Evolutionary conservation across 2,113 vertebrate genomes (phyloP).

Genomic region (Pungitius pungitius): DNA sequence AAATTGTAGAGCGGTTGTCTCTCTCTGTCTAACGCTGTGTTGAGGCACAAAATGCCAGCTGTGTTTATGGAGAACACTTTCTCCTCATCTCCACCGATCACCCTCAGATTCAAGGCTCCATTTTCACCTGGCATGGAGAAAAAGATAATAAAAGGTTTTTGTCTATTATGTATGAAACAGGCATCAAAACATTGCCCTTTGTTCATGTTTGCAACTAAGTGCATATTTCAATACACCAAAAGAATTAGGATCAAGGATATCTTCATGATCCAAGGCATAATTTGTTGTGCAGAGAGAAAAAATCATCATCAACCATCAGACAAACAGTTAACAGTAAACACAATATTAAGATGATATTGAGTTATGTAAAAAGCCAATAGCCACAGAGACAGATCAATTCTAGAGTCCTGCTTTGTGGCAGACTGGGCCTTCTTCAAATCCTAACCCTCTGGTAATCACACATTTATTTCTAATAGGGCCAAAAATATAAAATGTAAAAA

Average conservation of each 20-base stretch:
- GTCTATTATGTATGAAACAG: background rate
- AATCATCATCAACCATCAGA: background rate
- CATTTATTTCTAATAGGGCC: background rate
- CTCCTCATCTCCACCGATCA: constrained; percentile 68
- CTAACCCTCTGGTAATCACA: background rate
- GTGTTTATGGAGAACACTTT: constrained; percentile 65
- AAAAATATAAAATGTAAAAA: background rate
- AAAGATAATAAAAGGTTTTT: background rate
- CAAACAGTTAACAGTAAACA: background rate
- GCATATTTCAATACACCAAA: background rate
- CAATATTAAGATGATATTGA: background rate
- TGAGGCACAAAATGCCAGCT: constrained; percentile 69
- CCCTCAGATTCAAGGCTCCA: constrained; percentile 60
- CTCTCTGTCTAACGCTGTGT: constrained; percentile 74
- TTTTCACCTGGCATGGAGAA: constrained; percentile 66
- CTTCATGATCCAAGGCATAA: background rate
- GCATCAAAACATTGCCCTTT: background rate
- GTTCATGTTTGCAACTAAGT: background rate
- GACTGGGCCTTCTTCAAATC: background rate
- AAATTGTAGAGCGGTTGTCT: constrained; percentile 68
- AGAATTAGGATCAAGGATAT: background rate
- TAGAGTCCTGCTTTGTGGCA: background rate
- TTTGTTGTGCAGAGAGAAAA: background rate
- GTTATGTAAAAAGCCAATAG: background rate
- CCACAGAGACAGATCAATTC: background rate